Percentiles rank a stretch among this genome's conserved stretches.
phyloP scores from a whole-genome alignment of 2,113 vertebrate genomes.

The Baryphthengus martii region DNA sequence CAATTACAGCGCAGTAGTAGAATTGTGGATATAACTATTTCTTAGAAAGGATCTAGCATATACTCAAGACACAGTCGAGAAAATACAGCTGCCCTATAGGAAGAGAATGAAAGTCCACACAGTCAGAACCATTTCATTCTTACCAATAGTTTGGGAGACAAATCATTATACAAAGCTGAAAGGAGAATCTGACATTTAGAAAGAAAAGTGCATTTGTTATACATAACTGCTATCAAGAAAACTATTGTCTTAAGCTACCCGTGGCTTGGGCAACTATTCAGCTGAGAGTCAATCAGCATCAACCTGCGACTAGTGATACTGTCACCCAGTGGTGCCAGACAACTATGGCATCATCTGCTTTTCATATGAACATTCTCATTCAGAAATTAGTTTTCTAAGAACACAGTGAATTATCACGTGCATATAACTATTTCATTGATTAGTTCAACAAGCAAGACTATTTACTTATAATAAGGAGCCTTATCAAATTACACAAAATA shows the following conservation, averaged over 20 bases:
- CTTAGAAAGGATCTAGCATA: neutral
- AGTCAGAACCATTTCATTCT: slow-evolving; percentile 40
- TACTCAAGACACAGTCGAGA: neutral
- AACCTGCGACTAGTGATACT: slow-evolving; percentile 65
- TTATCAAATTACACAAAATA: neutral
- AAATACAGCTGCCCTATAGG: slow-evolving; percentile 26
- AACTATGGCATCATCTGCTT: slow-evolving; percentile 53
- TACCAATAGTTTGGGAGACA: slow-evolving; percentile 36
- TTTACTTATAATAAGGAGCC: neutral
- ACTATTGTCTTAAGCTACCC: slow-evolving; percentile 53
- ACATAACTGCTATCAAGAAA: slow-evolving; percentile 59
- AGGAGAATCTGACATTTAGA: slow-evolving; percentile 46
- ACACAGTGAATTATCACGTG: slow-evolving; percentile 24
- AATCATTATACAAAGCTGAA: slow-evolving; percentile 51
- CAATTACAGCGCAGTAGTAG: neutral
- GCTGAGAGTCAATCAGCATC: slow-evolving; percentile 55
- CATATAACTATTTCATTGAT: slow-evolving; percentile 37
- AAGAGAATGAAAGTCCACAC: slow-evolving; percentile 14
- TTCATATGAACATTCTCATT: slow-evolving; percentile 12
- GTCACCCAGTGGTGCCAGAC: slow-evolving; percentile 64
- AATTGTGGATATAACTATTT: neutral
- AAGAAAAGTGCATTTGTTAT: slow-evolving; percentile 54
- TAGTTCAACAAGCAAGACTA: slow-evolving; percentile 16
- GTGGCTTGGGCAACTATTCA: slow-evolving; percentile 9
- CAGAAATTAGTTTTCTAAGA: slow-evolving; percentile 28